Evolutionary conservation across 1,140 invertebrate species (phyloP).

Genomic region (Acyrthosiphon pisum): DNA sequence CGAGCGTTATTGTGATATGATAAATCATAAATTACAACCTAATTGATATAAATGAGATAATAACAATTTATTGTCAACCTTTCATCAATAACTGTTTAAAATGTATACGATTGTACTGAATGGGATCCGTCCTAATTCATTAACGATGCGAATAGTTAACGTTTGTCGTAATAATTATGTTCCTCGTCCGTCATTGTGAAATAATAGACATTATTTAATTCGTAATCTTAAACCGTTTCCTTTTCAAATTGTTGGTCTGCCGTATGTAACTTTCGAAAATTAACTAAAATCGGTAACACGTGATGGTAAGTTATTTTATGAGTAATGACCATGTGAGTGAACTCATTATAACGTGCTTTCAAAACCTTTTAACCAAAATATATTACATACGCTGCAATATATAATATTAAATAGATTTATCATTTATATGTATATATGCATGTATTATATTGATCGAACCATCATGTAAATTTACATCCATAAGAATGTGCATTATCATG

Average conservation of each 20-base stretch:
- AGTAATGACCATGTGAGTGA: neutral
- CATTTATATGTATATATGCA: neutral
- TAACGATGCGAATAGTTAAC: neutral
- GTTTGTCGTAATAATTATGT: neutral
- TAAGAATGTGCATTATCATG: slow-evolving; percentile 27
- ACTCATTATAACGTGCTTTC: slow-evolving; percentile 20
- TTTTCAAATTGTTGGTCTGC: neutral
- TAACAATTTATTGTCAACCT: neutral
- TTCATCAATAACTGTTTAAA: neutral
- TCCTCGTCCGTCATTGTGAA: neutral
- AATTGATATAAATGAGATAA: slow-evolving; percentile 8
- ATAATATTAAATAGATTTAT: neutral
- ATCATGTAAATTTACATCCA: slow-evolving; percentile 24
- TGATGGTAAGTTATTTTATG: neutral
- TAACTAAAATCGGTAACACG: neutral
- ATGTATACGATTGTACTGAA: neutral
- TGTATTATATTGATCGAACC: slow-evolving; percentile 30
- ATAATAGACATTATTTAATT: neutral
- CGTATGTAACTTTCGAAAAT: neutral
- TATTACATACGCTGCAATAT: neutral
- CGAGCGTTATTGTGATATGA: neutral
- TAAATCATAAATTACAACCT: neutral
- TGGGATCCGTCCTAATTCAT: neutral
- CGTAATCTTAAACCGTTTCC: neutral
- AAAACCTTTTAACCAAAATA: slow-evolving; percentile 17